phyloP scores from a whole-genome alignment of 2,797 vertebrate genomes.

The Ptychobarbus kaznakovi region DNA sequence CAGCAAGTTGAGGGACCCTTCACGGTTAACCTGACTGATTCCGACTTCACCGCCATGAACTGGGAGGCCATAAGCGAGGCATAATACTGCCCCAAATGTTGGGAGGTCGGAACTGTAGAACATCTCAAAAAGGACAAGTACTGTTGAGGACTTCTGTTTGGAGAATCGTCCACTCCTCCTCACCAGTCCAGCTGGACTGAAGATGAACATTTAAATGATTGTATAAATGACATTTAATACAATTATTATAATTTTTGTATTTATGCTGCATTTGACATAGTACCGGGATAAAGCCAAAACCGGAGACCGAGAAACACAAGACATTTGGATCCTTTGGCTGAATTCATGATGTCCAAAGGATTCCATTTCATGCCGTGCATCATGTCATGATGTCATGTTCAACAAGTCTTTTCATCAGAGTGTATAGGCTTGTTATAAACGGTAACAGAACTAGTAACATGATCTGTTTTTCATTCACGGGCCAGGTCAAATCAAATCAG shows the following conservation, averaged over 20 bases:
- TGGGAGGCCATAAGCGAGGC: conserved; percentile 73
- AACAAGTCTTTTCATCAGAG: conserved; percentile 16
- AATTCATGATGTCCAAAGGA: background rate
- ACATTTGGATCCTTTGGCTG: background rate
- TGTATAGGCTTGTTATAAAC: conserved; percentile 2
- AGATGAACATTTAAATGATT: background rate
- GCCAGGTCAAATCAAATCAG: background rate
- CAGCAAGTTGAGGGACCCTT: conserved; percentile 75
- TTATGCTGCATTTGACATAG: background rate
- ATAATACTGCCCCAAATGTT: conserved; percentile 57
- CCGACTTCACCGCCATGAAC: conserved; percentile 71
- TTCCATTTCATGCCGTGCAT: conserved; percentile 11
- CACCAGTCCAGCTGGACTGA: background rate
- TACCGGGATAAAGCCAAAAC: background rate
- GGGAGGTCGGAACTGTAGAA: background rate
- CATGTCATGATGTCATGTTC: background rate
- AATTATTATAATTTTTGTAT: background rate
- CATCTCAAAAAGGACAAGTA: background rate
- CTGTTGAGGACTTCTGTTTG: background rate
- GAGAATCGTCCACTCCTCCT: conserved; percentile 5
- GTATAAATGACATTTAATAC: background rate
- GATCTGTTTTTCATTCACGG: background rate
- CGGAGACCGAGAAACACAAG: background rate
- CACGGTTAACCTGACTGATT: conserved; percentile 79
- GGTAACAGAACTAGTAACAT: background rate